These are phyloP conservation scores for Noctuana brunneofusca DNA, from an alignment of 2,888 invertebrate genomes.

Conservation along the genomic window DNA sequence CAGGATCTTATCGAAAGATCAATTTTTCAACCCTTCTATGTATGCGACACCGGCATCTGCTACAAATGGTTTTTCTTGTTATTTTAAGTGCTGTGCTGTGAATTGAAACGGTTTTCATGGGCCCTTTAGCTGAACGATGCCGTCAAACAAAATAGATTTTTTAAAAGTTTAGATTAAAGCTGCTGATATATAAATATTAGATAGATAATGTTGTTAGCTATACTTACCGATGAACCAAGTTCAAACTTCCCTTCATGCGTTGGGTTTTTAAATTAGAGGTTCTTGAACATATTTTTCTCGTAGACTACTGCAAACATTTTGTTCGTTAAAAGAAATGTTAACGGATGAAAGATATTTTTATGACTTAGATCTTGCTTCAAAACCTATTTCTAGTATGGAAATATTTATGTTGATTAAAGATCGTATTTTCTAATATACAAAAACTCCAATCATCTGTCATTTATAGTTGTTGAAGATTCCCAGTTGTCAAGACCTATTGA, in stretches of 20 bases:
- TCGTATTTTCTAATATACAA: too few relatives aligned
- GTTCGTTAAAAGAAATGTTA: too few relatives aligned
- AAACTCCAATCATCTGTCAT: background rate
- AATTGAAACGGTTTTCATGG: constrained; percentile 5
- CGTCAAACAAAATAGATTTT: background rate
- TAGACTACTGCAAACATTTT: too few relatives aligned
- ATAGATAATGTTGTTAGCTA: too few relatives aligned
- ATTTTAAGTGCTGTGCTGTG: background rate
- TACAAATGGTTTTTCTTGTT: constrained; percentile 42
- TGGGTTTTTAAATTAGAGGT: too few relatives aligned
- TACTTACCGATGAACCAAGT: too few relatives aligned
- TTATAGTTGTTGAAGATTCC: background rate
- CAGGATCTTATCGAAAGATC: constrained; percentile 72
- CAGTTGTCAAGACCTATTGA: constrained; percentile 42
- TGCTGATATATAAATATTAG: background rate
- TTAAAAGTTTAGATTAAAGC: background rate
- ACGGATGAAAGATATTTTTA: too few relatives aligned
- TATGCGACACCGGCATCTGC: constrained; percentile 65
- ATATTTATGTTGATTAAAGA: too few relatives aligned
- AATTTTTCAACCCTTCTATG: constrained; percentile 75
- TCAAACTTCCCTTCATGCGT: too few relatives aligned
- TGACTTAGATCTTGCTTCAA: too few relatives aligned
- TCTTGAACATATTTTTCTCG: too few relatives aligned
- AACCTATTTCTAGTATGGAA: too few relatives aligned
- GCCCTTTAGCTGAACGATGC: background rate